phyloP scores from a whole-genome alignment of 2,888 invertebrate species.

The Rhogogaster chlorosoma region DNA sequence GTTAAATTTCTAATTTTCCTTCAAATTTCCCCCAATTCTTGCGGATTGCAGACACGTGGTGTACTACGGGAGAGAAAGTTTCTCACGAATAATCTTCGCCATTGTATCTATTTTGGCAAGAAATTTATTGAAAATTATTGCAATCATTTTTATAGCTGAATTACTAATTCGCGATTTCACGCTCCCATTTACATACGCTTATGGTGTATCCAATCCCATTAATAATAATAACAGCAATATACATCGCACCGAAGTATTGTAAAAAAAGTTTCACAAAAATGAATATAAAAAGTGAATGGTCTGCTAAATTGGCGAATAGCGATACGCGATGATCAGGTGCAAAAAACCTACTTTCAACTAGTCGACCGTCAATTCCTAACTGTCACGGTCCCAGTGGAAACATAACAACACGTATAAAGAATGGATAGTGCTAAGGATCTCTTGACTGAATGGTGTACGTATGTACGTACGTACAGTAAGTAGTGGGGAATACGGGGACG shows the following conservation, averaged over 20 bases:
- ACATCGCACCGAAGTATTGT: background rate
- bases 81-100: background rate
- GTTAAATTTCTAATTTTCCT: background rate
- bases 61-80: too few relatives aligned
- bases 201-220: background rate
- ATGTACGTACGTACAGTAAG: background rate
- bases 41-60: too few relatives aligned
- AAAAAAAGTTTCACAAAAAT: background rate
- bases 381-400: background rate
- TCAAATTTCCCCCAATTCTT: background rate
- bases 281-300: background rate
- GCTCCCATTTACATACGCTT: background rate
- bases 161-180: background rate
- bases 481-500: conserved; percentile 56
- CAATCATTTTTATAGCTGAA: background rate
- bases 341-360: background rate
- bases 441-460: conserved; percentile 18
- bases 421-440: conserved; percentile 29
- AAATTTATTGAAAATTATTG: background rate
- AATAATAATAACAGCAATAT: background rate
- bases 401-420: conserved; percentile 9
- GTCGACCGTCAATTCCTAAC: background rate
- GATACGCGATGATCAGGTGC: background rate
- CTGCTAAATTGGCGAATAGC: background rate
- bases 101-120: background rate